These are phyloP conservation scores for Martes martes DNA, from an alignment of 2,113 vertebrate species.

Conservation along the genomic window DNA sequence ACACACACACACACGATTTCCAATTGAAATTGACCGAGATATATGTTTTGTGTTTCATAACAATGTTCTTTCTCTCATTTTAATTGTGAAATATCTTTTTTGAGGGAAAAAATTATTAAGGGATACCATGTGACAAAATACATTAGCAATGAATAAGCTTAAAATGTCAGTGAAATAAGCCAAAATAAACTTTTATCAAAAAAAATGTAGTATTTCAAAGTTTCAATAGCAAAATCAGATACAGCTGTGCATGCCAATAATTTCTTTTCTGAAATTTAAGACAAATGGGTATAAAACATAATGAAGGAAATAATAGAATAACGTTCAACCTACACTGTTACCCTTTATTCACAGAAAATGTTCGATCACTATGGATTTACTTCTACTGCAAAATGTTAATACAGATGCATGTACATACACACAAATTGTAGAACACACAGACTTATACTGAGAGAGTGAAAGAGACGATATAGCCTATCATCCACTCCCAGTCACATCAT, in stretches of 20 bases:
- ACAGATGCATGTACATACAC: not conserved
- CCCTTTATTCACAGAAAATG: not conserved
- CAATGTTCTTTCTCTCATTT: not conserved
- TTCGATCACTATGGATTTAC: not conserved
- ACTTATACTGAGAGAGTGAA: not conserved
- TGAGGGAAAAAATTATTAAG: not conserved
- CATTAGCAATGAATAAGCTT: not conserved
- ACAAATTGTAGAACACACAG: not conserved
- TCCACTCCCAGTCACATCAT: rapidly evolving
- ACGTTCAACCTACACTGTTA: not conserved
- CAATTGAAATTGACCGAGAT: not conserved
- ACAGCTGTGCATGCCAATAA: not conserved
- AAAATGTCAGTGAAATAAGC: not conserved
- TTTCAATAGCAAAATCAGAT: not conserved
- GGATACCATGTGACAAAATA: not conserved
- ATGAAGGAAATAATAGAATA: not conserved
- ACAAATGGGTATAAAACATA: not conserved
- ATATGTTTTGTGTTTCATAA: not conserved
- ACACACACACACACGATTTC: not conserved
- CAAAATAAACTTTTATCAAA: not conserved
- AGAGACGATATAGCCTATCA: not conserved
- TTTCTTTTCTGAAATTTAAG: not conserved
- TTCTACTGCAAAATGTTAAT: not conserved
- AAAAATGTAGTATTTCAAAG: not conserved
- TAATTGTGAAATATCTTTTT: not conserved